Conservation (phyloP, 2,888 invertebrate species). For the Pomacea canaliculata region DNA sequence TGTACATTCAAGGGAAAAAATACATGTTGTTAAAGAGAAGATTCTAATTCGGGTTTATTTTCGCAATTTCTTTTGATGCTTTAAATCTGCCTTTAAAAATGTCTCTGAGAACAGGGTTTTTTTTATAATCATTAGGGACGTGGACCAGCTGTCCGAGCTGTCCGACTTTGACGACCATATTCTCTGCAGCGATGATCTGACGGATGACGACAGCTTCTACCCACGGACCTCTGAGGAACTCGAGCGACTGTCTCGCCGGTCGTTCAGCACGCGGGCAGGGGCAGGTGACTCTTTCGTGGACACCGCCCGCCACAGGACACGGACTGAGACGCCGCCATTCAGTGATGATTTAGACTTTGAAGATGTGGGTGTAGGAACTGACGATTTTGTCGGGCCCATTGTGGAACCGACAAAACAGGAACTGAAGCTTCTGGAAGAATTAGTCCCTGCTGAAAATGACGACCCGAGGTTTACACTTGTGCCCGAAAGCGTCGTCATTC, state of each 20-base stretch:
- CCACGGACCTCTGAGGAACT: constrained; percentile 57
- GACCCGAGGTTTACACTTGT: constrained; percentile 63
- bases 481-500: constrained; percentile 55
- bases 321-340: neutral
- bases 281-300: constrained; percentile 1
- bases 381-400: constrained; percentile 31
- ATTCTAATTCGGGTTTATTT: too few species aligned
- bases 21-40: too few species aligned
- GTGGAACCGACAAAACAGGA: constrained; percentile 32
- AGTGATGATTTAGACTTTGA: constrained; percentile 34
- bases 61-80: too few species aligned
- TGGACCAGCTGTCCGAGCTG: constrained; percentile 63
- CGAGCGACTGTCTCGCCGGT: constrained; percentile 41
- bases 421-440: constrained; percentile 49
- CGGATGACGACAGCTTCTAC: constrained; percentile 58
- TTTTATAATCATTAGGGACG: constrained; percentile 42
- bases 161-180: constrained; percentile 40
- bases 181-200: constrained; percentile 37
- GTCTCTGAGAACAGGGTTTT: too few species aligned
- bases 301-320: neutral
- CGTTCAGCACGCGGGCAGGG: neutral
- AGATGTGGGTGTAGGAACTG: constrained; percentile 16
- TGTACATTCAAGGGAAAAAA: too few species aligned
- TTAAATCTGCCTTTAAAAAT: too few species aligned
- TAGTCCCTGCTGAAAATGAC: constrained; percentile 52